Evolutionary conservation across 64 coral and sea anemone genomes (phyloP), one percentile per base, ranked within the genome.

Genomic region (Dendronephthya gigantea): DNA sequence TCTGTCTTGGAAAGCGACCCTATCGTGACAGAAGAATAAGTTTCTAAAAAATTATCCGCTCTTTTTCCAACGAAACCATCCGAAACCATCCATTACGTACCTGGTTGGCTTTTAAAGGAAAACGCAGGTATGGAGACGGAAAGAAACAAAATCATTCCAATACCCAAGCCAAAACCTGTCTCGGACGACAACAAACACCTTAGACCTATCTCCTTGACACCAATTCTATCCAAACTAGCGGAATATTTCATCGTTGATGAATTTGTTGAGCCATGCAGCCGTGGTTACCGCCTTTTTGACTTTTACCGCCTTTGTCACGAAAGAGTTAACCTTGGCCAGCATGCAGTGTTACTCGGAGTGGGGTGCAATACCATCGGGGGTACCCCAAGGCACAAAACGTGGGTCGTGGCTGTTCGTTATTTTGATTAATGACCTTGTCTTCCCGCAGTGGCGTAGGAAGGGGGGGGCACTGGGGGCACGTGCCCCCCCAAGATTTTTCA

Each of bases 261-360:
- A 33, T 83, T 83, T 52, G 35, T 83, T 7, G 83, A 89, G 37
- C 87, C 87, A 43, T n/a, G n/a, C n/a, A n/a, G 87, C 87, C 55
- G 52, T 89, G 82, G 38, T 83, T 50, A 22, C 30, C 29, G 56
- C 55, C 27, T 89, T 83, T 48, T 41, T 83, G 14, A 59, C 55
- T n/a, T n/a, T n/a, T n/a, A n/a, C 23, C 22, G 41, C 55, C 34
- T n/a, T n/a, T n/a, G 87, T 35, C 40, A 89, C 28, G 76, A 89
- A 83, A 82, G 87, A 83, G 87, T 83, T 10, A 89, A 83, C 23
- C 49, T 89, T 35, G 50, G 19, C 74, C 75, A 83, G 23, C 0
- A 89, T 23, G 23, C 0, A 89, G 33, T 89, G 87, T 82, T 89
- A 83, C 50, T 89, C 89, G 34, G 89, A 90, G 40, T 90, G 84